Evolutionary conservation across 2,797 vertebrate genomes (phyloP).

Genomic region (Pipistrellus kuhlii): DNA sequence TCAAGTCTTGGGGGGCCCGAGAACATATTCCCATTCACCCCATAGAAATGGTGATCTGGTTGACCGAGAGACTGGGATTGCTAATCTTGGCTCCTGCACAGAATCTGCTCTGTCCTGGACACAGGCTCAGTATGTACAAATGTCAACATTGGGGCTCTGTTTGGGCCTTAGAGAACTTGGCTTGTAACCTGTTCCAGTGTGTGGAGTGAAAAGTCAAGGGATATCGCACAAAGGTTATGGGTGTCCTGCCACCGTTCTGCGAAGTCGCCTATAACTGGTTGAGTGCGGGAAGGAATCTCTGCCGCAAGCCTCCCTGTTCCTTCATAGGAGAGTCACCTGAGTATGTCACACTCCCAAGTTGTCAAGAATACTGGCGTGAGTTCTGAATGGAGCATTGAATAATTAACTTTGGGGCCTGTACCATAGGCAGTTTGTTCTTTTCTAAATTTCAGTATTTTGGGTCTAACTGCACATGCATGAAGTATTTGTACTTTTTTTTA

Average conservation of each 20-base stretch:
- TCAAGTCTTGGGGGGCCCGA: not conserved
- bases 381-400: not conserved
- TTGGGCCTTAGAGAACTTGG: not conserved
- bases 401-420: conserved; percentile 4
- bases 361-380: not conserved
- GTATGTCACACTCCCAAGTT: not conserved
- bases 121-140: not conserved
- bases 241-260: not conserved
- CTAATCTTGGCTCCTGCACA: not conserved
- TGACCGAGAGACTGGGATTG: not conserved
- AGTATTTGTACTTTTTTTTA: not conserved
- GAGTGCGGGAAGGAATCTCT: not conserved
- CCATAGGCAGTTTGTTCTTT: not conserved
- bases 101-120: not conserved
- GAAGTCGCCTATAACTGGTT: not conserved
- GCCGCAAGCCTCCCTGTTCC: not conserved
- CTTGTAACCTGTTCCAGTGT: not conserved
- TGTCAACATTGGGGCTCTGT: not conserved
- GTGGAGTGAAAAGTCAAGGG: not conserved
- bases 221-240: not conserved
- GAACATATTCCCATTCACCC: not conserved
- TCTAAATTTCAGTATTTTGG: conserved; percentile 22
- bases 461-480: not conserved
- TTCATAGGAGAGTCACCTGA: not conserved
- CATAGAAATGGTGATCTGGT: not conserved